phyloP scores from a whole-genome alignment of 2,888 invertebrate species.

The Leucozona laternaria region DNA sequence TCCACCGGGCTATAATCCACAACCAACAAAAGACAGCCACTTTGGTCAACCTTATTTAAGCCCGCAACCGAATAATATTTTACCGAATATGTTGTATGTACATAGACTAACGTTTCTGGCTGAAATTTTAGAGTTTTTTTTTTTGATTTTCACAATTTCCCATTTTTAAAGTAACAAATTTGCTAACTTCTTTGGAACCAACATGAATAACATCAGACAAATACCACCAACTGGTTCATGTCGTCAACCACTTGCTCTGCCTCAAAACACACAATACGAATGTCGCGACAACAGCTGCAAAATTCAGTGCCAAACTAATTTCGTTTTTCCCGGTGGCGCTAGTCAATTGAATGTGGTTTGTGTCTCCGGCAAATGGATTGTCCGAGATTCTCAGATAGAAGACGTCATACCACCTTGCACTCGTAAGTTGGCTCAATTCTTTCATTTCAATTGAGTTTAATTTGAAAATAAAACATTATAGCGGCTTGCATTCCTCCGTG shows the following conservation, averaged over 20 bases:
- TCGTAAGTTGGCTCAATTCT: slow-evolving; percentile 83
- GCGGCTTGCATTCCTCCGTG: slow-evolving; percentile 91
- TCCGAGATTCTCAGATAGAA: slow-evolving; percentile 82
- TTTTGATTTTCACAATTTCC: neutral
- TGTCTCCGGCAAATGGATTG: slow-evolving; percentile 80
- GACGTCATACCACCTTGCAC: slow-evolving; percentile 86
- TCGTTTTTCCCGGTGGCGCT: slow-evolving; percentile 79
- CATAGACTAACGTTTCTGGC: too few species aligned
- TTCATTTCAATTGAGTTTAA: neutral
- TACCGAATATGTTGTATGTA: too few species aligned
- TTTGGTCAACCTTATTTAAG: too few species aligned
- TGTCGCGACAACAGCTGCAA: slow-evolving; percentile 80
- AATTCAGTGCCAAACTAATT: slow-evolving; percentile 78
- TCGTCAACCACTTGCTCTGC: slow-evolving; percentile 76
- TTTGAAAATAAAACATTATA: slow-evolving; percentile 81
- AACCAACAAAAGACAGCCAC: too few species aligned
- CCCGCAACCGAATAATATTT: neutral
- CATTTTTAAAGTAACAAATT: slow-evolving; percentile 10
- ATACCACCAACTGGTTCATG: slow-evolving; percentile 78
- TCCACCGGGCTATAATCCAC: slow-evolving; percentile 10
- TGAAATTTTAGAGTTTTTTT: too few species aligned
- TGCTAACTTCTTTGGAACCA: slow-evolving; percentile 25
- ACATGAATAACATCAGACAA: slow-evolving; percentile 75
- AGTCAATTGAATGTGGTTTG: slow-evolving; percentile 79
- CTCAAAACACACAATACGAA: slow-evolving; percentile 78